These are phyloP conservation scores for Platalea minor DNA, from an alignment of 2,797 vertebrate genomes.

Conservation along the genomic window DNA sequence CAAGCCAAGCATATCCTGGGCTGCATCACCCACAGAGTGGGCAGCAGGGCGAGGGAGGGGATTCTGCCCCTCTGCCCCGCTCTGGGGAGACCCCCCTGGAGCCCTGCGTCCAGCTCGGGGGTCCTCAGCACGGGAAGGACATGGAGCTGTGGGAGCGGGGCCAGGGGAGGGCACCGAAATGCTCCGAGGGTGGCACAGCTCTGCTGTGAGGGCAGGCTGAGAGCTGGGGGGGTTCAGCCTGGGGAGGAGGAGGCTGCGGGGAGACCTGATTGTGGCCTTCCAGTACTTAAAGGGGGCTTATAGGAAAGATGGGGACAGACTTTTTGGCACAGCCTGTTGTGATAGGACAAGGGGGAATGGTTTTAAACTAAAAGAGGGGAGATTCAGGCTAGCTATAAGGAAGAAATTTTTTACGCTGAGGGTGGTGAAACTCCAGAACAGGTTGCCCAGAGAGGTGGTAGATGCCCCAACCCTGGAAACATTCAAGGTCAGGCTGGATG, in stretches of 20 bases:
- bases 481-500: accelerated
- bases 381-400: accelerated
- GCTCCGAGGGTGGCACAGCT: neutral
- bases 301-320: no score
- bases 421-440: accelerated
- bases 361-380: accelerated
- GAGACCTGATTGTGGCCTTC: neutral
- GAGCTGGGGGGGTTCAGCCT: neutral
- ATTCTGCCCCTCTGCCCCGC: neutral
- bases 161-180: accelerated
- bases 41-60: neutral
- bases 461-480: neutral
- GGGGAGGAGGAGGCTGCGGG: neutral
- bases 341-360: neutral
- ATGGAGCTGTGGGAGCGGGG: accelerated
- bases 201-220: neutral
- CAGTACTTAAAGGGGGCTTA: accelerated
- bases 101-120: neutral
- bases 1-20: neutral
- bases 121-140: accelerated
- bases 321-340: neutral
- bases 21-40: neutral
- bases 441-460: neutral
- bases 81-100: neutral
- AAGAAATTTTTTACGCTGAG: neutral